Evolutionary conservation across 2,113 vertebrate genomes (phyloP).

Genomic region (Tympanuchus pallidicinctus): DNA sequence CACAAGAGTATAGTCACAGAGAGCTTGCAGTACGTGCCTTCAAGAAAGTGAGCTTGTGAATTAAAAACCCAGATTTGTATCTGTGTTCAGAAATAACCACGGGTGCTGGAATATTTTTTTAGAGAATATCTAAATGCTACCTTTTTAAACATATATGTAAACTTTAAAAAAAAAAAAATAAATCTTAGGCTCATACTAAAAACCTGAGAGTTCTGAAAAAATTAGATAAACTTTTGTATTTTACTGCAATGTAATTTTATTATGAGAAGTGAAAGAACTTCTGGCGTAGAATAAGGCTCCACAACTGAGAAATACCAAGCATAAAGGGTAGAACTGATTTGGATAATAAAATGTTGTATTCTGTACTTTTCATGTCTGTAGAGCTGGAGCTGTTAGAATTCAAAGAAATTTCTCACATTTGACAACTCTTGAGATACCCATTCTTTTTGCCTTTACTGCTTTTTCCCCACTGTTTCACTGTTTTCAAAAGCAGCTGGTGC

Average conservation of each 20-base stretch:
- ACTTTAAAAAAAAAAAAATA: too few relatives aligned
- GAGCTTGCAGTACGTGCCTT: background rate
- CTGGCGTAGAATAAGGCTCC: background rate
- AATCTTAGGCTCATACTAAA: background rate
- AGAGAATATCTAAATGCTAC: background rate
- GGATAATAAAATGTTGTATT: background rate
- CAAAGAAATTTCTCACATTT: background rate
- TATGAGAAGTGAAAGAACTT: background rate
- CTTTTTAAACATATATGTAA: background rate
- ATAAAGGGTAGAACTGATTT: background rate
- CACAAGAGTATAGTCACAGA: background rate
- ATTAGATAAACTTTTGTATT: background rate
- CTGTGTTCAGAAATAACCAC: background rate
- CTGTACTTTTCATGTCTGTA: fast-evolving
- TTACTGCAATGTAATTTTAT: background rate
- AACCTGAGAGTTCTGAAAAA: background rate
- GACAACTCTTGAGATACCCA: background rate
- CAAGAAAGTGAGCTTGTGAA: background rate
- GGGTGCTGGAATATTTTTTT: background rate
- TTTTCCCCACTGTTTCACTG: background rate
- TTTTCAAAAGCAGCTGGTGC: background rate
- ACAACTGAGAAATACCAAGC: background rate
- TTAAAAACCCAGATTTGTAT: background rate
- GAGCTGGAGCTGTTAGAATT: background rate
- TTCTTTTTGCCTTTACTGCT: background rate